These are phyloP conservation scores for Micronycteris hirsuta DNA, from an alignment of 2,113 vertebrate species.

Conservation along the genomic window DNA sequence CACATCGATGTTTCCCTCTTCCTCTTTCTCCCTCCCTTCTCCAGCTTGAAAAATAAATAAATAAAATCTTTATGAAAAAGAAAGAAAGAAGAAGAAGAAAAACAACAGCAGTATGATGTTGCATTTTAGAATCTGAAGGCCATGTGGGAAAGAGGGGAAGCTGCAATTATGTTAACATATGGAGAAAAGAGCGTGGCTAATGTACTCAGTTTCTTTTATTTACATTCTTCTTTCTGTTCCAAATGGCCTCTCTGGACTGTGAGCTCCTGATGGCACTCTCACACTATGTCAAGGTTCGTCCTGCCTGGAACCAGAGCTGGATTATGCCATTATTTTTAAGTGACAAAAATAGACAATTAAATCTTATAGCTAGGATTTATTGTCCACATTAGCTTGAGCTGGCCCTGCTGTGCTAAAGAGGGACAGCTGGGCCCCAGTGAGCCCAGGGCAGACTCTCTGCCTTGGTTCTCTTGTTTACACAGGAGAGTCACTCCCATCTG, in stretches of 20 bases:
- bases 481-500: neutral
- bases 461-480: neutral
- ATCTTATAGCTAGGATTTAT: neutral
- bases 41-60: too few relatives aligned
- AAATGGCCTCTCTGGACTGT: constrained; percentile 7
- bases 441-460: neutral
- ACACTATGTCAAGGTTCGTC: neutral
- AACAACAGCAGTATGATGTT: neutral
- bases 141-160: neutral
- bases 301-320: neutral
- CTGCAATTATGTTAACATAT: constrained; percentile 30
- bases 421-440: neutral
- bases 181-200: constrained; percentile 22
- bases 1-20: too few relatives aligned
- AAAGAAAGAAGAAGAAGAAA: neutral
- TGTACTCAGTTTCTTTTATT: constrained; percentile 53
- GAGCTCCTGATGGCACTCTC: neutral
- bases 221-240: constrained; percentile 51
- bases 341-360: constrained; percentile 38
- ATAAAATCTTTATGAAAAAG: too few relatives aligned
- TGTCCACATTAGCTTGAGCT: neutral
- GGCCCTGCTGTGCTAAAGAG: neutral
- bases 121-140: neutral
- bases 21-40: too few relatives aligned
- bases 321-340: neutral